Evolutionary conservation across 2,888 invertebrate genomes (phyloP), one percentile per base, ranked within the genome.

Genomic region (Agrochola lota): DNA sequence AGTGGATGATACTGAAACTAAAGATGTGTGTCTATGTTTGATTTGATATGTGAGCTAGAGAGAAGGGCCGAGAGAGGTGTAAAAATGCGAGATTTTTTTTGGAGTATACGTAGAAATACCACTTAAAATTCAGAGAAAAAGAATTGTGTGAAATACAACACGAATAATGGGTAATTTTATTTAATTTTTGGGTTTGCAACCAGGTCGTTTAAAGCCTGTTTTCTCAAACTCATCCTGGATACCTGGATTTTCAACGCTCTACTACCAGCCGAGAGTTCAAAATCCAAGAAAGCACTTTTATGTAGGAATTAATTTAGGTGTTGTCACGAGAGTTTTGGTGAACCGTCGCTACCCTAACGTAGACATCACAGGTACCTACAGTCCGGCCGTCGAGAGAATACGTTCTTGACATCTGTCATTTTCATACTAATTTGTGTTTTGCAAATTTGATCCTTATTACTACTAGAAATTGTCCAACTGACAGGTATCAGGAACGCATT

Each of bases 1-100:
- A 40, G n/a, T 63, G 43, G 35, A 12, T 55, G 23, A 40, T 40
- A 59, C 40, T 40, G 52, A 59, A 57, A 62, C 57, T 52, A 46
- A 12, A 55, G 40, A 49, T 20, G 17, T n/a, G n/a, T n/a, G n/a
- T n/a, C 40, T 23, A 57, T 78, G 23, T 66, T 59, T 81, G 23
- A 49, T 64, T 81, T 40, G 55, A 63, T 43, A 78, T 64, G 23
- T 26, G 46, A 59, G 46, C n/a, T n/a, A 2, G 23, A 17, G 17
- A 7, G 12, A 23, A 40, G 3, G 63, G 0, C n/a, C 3, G 55
- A n/a, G 30, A 30, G 30, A 17, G 8, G 26, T 40, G 11, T n/a
- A 12, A 57, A 73, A 30, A 74, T 55, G 23, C 17, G 17, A 30
- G 17, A 30, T 17, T 8, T 17, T 11, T 23, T 4, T 55, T 43